Evolutionary conservation across 2,113 vertebrate species (phyloP).

Genomic region (Oostethus manadensis): DNA sequence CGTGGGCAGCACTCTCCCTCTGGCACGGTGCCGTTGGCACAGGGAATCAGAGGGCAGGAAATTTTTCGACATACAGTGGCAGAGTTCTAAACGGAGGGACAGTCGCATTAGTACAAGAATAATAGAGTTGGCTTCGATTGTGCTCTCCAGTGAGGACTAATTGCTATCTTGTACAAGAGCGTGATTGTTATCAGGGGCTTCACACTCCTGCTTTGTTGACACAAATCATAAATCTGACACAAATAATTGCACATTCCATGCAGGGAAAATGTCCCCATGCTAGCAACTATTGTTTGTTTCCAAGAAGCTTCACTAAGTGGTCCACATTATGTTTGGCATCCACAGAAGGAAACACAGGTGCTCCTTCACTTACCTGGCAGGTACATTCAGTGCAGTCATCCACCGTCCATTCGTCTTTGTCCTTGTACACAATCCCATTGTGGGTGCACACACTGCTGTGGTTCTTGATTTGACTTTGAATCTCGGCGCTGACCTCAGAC

Average conservation of each 20-base stretch:
- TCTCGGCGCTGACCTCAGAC: slow-evolving; percentile 74
- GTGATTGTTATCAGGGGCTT: slow-evolving; percentile 30
- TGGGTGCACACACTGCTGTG: slow-evolving; percentile 79
- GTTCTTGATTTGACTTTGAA: slow-evolving; percentile 68
- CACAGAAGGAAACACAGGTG: slow-evolving; percentile 17
- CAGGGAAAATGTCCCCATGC: slow-evolving; percentile 13
- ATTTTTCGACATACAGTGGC: slow-evolving; percentile 92
- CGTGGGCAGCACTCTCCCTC: slow-evolving; percentile 97
- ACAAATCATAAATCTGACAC: slow-evolving; percentile 21
- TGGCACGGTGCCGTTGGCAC: slow-evolving; percentile 88
- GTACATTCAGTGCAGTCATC: slow-evolving; percentile 94
- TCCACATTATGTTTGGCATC: background rate
- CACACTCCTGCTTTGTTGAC: slow-evolving; percentile 31
- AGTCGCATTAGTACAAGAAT: slow-evolving; percentile 31
- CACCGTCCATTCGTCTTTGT: slow-evolving; percentile 90
- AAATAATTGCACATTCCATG: background rate
- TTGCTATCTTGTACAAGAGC: slow-evolving; percentile 35
- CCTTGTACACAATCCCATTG: slow-evolving; percentile 81
- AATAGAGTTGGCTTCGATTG: slow-evolving; percentile 13
- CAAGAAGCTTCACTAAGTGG: slow-evolving; percentile 7
- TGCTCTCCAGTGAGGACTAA: slow-evolving; percentile 19
- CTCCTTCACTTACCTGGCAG: slow-evolving; percentile 82
- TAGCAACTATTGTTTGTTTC: slow-evolving; percentile 35
- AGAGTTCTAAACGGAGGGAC: slow-evolving; percentile 79
- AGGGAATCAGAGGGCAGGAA: slow-evolving; percentile 92